Conservation (phyloP, 2,797 vertebrate genomes). For the Podarcis lilfordi region DNA sequence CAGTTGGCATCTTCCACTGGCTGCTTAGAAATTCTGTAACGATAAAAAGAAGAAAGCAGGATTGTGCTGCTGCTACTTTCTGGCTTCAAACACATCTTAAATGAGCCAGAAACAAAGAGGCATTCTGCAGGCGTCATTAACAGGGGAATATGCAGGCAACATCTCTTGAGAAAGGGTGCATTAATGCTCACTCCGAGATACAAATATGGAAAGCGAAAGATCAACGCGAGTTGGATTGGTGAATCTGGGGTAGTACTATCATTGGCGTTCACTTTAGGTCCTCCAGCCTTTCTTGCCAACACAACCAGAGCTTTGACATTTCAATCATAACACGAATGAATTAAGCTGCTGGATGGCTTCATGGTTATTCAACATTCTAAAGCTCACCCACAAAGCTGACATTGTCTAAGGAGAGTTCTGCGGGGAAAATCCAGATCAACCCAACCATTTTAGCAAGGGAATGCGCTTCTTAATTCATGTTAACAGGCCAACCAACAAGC, state of each 20-base stretch:
- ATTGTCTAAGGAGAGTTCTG: constrained; percentile 7
- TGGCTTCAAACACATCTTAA: background rate
- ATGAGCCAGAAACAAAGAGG: background rate
- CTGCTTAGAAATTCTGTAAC: accelerated
- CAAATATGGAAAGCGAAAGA: background rate
- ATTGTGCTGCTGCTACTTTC: accelerated
- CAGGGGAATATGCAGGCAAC: background rate
- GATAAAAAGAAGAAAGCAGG: background rate
- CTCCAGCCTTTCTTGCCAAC: background rate
- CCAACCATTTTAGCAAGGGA: background rate
- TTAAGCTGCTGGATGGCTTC: constrained; percentile 10
- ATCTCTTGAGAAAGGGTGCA: background rate
- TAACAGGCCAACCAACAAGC: background rate
- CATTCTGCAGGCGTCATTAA: background rate
- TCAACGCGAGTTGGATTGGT: background rate
- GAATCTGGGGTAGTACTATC: background rate
- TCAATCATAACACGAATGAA: background rate
- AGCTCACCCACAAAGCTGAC: background rate
- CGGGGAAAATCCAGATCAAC: background rate
- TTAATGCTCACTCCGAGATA: background rate
- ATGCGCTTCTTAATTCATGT: background rate
- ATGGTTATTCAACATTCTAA: constrained; percentile 7
- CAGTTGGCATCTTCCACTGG: accelerated
- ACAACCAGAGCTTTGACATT: background rate
- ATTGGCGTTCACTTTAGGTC: accelerated